phyloP scores from a whole-genome alignment of 2,888 invertebrate species.

The Diloba caeruleocephala region DNA sequence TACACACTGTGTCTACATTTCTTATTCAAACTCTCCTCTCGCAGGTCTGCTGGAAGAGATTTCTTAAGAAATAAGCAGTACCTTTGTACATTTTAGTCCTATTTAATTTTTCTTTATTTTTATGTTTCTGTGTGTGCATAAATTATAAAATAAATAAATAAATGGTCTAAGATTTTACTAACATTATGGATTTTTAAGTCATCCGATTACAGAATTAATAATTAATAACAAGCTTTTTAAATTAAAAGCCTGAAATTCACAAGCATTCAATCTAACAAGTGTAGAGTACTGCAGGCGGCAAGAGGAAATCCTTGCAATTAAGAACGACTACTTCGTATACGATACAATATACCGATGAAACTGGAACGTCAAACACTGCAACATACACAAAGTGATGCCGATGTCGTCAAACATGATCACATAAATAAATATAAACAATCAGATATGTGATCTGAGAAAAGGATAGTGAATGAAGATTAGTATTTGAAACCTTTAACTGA shows the following conservation, averaged over 20 bases:
- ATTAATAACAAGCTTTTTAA: neutral
- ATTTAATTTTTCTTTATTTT: no score
- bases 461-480: constrained; percentile 4
- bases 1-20: no score
- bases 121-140: no score
- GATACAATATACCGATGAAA: constrained; percentile 21
- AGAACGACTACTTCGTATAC: constrained; percentile 16
- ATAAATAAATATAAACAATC: constrained; percentile 25
- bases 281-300: no score
- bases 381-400: constrained; percentile 17
- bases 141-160: no score
- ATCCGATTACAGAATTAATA: no score
- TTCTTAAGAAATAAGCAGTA: no score
- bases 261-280: constrained; percentile 14
- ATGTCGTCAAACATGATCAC: constrained; percentile 7
- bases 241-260: neutral
- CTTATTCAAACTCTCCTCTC: no score
- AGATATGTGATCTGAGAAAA: constrained; percentile 12
- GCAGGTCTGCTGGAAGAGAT: no score
- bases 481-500: neutral
- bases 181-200: no score
- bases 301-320: constrained; percentile 18
- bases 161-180: no score
- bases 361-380: constrained; percentile 31
- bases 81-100: no score